Evolutionary conservation across 2,797 vertebrate genomes (phyloP).

Genomic region (Harpagifer antarcticus): DNA sequence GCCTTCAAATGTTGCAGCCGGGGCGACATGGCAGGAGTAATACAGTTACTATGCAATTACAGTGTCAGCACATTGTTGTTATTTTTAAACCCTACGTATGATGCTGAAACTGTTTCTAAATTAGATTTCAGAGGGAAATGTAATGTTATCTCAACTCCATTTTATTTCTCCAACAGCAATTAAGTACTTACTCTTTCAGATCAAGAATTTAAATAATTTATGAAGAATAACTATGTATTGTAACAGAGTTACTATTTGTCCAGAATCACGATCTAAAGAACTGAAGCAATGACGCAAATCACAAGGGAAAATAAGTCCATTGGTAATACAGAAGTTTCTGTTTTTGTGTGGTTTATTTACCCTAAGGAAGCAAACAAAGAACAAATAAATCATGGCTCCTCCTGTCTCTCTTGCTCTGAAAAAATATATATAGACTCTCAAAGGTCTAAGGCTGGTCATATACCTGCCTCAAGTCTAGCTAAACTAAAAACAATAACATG

Average conservation of each 20-base stretch:
- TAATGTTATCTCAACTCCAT: neutral
- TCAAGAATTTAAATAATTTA: neutral
- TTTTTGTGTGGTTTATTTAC: slow-evolving; percentile 10
- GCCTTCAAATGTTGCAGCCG: neutral
- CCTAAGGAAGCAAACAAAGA: neutral
- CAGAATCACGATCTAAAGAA: neutral
- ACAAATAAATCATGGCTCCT: slow-evolving; percentile 16
- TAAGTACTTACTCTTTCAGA: neutral
- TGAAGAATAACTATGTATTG: neutral
- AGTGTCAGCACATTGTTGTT: neutral
- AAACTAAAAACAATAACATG: neutral
- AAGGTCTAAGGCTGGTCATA: neutral
- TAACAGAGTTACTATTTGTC: neutral
- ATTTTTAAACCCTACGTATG: neutral
- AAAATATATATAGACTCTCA: neutral
- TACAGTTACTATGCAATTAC: neutral
- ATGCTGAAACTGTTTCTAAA: neutral
- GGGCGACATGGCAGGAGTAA: neutral
- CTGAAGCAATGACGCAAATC: neutral
- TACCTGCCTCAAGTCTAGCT: neutral
- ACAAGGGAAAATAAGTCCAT: neutral
- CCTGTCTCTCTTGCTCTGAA: neutral
- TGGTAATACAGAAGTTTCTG: slow-evolving; percentile 12
- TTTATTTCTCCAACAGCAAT: neutral
- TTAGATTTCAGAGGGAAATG: neutral